A percentile compares a stretch with the other conserved stretches of the same genome.
phyloP scores from a whole-genome alignment of 2,797 vertebrate genomes.

The Clarias fuscus region DNA sequence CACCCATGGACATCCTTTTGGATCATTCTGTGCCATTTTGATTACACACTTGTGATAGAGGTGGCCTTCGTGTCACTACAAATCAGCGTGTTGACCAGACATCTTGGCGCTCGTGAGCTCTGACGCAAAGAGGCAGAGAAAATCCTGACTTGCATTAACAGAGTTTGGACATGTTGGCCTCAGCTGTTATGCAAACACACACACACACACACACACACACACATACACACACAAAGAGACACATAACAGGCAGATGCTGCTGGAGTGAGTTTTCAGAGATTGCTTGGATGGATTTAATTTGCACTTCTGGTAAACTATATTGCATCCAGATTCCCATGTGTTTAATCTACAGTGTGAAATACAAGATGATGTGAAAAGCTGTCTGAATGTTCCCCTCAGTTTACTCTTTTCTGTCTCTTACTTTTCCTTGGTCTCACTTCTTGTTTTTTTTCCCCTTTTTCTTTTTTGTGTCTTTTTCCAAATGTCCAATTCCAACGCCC shows the following conservation, averaged over 20 bases:
- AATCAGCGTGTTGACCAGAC: conserved; percentile 35
- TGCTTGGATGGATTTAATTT: conserved; percentile 30
- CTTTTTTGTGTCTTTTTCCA: neutral
- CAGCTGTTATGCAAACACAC: conserved; percentile 22
- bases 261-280: conserved; percentile 16
- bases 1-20: conserved; percentile 13
- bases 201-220: conserved; percentile 1
- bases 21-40: conserved; percentile 10
- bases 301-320: conserved; percentile 23
- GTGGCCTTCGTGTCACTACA: conserved; percentile 27
- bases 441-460: neutral
- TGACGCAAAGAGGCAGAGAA: conserved; percentile 19
- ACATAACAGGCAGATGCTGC: conserved; percentile 26
- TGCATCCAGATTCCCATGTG: conserved; percentile 33
- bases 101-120: conserved; percentile 32
- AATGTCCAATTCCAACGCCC: conserved; percentile 37
- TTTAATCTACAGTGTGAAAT: conserved; percentile 33
- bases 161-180: conserved; percentile 17
- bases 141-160: conserved; percentile 18
- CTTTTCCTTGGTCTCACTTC: neutral
- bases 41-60: conserved; percentile 13
- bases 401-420: conserved; percentile 7
- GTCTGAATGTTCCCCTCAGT: neutral
- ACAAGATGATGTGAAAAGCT: conserved; percentile 20
- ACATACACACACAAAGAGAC: conserved; percentile 9